Evolutionary conservation across 2,888 invertebrate species (phyloP), one percentile per base, ranked within the genome.

Genomic region (Phania funesta): DNA sequence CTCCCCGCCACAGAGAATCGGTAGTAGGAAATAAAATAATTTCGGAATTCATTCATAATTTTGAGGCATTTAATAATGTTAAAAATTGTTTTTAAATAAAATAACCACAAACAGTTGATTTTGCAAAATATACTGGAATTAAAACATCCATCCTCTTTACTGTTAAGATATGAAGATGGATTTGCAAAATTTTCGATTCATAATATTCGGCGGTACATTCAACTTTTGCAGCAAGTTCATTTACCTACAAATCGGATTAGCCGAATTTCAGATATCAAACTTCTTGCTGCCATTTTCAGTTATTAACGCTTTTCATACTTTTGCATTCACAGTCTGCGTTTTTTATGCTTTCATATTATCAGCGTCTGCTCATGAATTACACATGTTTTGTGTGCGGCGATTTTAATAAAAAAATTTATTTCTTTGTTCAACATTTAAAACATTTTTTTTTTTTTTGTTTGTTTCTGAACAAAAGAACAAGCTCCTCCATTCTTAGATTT

Each of bases 401-500:
- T 9, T 3, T 7, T 2, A 41, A 44, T 5, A 13, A 22, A 32
- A 16, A 16, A 41, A 67, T 58, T 29, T 38, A 44, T 68, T 68
- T 60, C 35, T 62, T 70, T 77, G 44, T 60, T 41, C 4, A 48
- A 38, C n/a, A n/a, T n/a, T n/a, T n/a, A n/a, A n/a, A n/a, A n/a
- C n/a, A n/a, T n/a, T n/a, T n/a, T n/a, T n/a, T n/a, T n/a, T 16
- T 26, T 54, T 50, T 38, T 24, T n/a, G 9, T 9, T 29, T 29
- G 22, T 67, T 46, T 67, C 44, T 18, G 20, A 46, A 70, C 54
- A 48, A 77, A 46, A 38, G 26, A 70, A 64, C 16, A 29, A 18
- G 62, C 20, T 32, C 35, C 16, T 48, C 22, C 16, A 26, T 75
- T 26, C 56, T 44, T 64, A 38, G 46, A 48, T 64, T 20, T 54